Conservation (phyloP, 2,797 vertebrate genomes). For the Takifugu rubripes region DNA sequence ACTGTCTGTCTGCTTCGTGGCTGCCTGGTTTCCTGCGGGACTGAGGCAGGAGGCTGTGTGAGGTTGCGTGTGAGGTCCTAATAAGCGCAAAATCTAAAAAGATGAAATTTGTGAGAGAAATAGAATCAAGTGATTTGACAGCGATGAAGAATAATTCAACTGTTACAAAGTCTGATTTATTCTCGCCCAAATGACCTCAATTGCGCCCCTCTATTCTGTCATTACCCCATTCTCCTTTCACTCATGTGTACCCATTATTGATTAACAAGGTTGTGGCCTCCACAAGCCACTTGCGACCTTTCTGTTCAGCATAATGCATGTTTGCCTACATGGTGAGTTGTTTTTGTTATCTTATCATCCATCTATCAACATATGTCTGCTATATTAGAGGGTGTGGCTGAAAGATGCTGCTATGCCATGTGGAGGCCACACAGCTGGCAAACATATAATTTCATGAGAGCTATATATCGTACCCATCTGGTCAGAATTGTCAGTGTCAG, state of each 20-base stretch:
- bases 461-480: constrained; percentile 16
- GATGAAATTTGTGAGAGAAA: not conserved
- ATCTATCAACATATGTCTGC: constrained; percentile 44
- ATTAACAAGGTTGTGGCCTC: constrained; percentile 49
- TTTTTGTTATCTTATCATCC: constrained; percentile 34
- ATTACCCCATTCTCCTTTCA: constrained; percentile 36
- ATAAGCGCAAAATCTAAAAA: not conserved
- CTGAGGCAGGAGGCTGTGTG: constrained; percentile 15
- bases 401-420: constrained; percentile 31
- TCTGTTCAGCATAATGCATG: constrained; percentile 27
- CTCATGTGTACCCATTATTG: constrained; percentile 20
- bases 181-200: constrained; percentile 19
- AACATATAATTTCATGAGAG: constrained; percentile 16
- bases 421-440: constrained; percentile 27
- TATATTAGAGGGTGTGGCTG: constrained; percentile 54
- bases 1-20: constrained; percentile 58
- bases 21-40: constrained; percentile 37
- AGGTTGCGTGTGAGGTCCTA: not conserved
- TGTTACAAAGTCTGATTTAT: constrained; percentile 21
- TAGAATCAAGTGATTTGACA: too few relatives aligned
- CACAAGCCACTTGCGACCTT: constrained; percentile 28
- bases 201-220: constrained; percentile 1
- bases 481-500: constrained; percentile 5
- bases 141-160: too few relatives aligned
- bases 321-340: too few relatives aligned